Evolutionary conservation across 2,797 vertebrate genomes (phyloP).

Genomic region (Parambassis ranga): DNA sequence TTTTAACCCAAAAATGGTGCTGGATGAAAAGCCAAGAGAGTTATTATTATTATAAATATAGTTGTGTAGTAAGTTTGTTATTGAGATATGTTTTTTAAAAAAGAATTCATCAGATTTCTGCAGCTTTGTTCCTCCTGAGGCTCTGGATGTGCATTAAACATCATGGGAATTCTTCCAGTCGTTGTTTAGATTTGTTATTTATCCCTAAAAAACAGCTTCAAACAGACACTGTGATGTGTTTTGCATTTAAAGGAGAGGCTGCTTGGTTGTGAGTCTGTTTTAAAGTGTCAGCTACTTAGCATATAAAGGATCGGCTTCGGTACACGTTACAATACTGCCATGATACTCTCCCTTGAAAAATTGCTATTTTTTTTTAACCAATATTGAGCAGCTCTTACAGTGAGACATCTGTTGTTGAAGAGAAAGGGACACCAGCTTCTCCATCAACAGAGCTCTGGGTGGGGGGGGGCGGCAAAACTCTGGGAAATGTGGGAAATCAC

Average conservation of each 20-base stretch:
- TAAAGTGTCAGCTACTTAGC: background rate
- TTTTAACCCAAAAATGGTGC: background rate
- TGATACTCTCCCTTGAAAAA: background rate
- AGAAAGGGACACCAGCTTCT: conserved; percentile 21
- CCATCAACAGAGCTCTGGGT: conserved; percentile 18
- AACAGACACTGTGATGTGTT: background rate
- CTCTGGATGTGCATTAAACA: background rate
- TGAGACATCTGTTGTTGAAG: background rate
- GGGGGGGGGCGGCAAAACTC: conserved; percentile 16
- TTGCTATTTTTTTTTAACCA: background rate
- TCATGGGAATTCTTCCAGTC: too few relatives aligned
- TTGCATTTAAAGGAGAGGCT: too few relatives aligned
- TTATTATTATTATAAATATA: too few relatives aligned
- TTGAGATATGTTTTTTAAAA: too few relatives aligned
- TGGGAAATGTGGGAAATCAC: conserved; percentile 35
- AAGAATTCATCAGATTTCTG: too few relatives aligned
- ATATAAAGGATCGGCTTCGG: background rate
- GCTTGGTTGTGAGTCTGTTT: background rate
- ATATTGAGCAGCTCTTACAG: background rate
- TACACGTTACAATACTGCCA: background rate
- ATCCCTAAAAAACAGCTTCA: background rate
- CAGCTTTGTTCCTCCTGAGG: too few relatives aligned
- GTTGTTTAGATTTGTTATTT: background rate
- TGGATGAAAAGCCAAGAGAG: too few relatives aligned
- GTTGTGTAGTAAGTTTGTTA: too few relatives aligned